Evolutionary conservation across 2,113 vertebrate species (phyloP).

Genomic region (Microcebus tavaratra): DNA sequence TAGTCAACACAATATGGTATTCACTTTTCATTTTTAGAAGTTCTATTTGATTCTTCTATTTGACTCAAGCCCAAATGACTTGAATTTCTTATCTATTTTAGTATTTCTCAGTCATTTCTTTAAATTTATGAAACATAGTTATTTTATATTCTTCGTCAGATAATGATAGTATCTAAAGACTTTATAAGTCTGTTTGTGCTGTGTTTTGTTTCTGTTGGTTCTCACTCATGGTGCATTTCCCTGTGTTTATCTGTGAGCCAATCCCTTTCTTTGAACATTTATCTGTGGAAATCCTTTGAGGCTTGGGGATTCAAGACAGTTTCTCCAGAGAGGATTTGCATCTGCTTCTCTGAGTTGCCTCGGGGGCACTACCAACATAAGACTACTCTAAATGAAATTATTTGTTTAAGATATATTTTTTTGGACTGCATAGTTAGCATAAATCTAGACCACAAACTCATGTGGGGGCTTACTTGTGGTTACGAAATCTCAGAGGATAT

Average conservation of each 20-base stretch:
- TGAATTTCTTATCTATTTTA: conserved; percentile 37
- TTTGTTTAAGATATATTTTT: neutral
- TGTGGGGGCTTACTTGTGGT: neutral
- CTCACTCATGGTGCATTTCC: neutral
- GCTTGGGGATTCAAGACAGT: neutral
- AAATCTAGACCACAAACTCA: neutral
- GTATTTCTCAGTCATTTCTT: conserved; percentile 1
- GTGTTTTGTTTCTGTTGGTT: neutral
- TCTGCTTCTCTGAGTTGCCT: neutral
- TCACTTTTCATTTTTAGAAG: conserved; percentile 18
- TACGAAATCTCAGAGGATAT: neutral
- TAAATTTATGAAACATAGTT: neutral
- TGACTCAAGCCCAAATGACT: neutral
- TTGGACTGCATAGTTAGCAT: neutral
- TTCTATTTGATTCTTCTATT: neutral
- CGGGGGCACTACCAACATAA: neutral
- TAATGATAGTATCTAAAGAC: neutral
- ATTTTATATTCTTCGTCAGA: neutral
- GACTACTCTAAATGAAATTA: conserved; percentile 25
- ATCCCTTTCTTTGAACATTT: neutral
- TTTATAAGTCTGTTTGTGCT: neutral
- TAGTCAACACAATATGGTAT: neutral
- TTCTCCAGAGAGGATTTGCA: neutral
- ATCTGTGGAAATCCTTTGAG: neutral
- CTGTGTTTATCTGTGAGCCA: neutral